Base-by-base conservation (phyloP, 2,888 invertebrate species). In the Prenolepis imparis region DNA sequence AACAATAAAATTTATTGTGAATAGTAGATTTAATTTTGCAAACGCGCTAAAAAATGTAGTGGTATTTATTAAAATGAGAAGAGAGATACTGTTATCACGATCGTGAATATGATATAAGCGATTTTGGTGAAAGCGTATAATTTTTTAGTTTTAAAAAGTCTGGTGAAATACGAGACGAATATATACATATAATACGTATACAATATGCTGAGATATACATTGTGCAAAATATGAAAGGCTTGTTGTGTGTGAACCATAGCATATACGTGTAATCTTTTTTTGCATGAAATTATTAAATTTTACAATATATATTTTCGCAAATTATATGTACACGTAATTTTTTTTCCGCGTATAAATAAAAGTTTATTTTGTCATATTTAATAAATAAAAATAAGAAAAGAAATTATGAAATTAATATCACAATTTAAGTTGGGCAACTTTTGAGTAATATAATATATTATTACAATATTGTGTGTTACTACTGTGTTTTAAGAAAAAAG, bases 61-160 rank as follows among this genome's bases (percentile, higher is more conserved):
- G 18, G 0, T 66, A n/a, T 52, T 11, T 12, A 59, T 24, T 57
- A 5, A n/a, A 48, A 63, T 8, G 8, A 28, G 1, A 39, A 32
- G 41, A 36, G 21, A 36, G 21, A 11, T 6, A 28, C 3, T 15
- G 48, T 63, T 78, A 28, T n/a, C 41, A 44, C 28, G 48, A 68
- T 80, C 32, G n/a, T 18, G 24, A 28, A 28, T 24, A 11, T 0
- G 64, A 82, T 44, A 52, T 63, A 18, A 3, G 28, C n/a, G 77
- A 85, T 88, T 88, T 88, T 67, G 88, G 88, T 78, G 87, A 88
- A 88, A 88, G 88, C 61, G 83, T 87, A 15, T 39, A 63, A 68
- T 67, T 57, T n/a, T 15, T n/a, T 12, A 63, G 32, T 32, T n/a
- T 61, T 4, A 57, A 8, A 9, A 39, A 44, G n/a, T 11, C 36